Conservation (phyloP, 2,113 vertebrate genomes). For the Holacanthus passer region DNA sequence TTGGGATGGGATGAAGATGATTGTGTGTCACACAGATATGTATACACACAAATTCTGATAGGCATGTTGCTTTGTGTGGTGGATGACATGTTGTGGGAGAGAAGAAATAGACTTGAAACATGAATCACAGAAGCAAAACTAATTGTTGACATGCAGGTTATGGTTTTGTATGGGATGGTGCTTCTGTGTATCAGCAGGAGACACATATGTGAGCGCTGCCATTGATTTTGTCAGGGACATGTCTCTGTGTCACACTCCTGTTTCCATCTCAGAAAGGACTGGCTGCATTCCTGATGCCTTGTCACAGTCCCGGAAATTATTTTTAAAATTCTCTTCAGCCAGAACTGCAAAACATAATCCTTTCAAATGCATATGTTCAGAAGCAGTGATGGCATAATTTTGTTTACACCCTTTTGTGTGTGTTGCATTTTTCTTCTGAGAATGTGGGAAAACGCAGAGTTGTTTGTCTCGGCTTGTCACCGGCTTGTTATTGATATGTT, state of each 20-base stretch:
- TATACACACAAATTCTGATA: not conserved
- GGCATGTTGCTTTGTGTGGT: accelerated
- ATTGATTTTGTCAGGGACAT: not conserved
- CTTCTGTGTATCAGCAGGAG: not conserved
- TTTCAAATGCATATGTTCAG: not conserved
- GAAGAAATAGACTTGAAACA: not conserved
- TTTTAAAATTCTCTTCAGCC: not conserved
- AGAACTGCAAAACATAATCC: not conserved
- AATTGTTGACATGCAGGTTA: conserved; percentile 8
- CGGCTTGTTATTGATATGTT: not conserved
- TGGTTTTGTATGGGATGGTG: not conserved
- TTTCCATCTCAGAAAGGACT: not conserved
- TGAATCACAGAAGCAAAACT: not conserved
- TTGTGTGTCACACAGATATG: not conserved
- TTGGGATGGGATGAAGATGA: not conserved
- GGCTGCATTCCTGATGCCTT: not conserved
- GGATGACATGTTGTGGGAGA: not conserved
- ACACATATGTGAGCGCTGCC: not conserved
- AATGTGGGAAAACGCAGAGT: not conserved
- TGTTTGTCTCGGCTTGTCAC: not conserved
- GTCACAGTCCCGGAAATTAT: not conserved
- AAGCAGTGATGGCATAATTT: not conserved
- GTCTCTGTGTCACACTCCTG: no score
- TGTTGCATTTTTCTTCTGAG: not conserved
- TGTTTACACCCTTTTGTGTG: not conserved